Evolutionary conservation across 30 jellyfish, hydroid and myxozoan species (phyloP), one percentile per base, ranked within the genome.

Genomic region (Chrysaora quinquecirrha): DNA sequence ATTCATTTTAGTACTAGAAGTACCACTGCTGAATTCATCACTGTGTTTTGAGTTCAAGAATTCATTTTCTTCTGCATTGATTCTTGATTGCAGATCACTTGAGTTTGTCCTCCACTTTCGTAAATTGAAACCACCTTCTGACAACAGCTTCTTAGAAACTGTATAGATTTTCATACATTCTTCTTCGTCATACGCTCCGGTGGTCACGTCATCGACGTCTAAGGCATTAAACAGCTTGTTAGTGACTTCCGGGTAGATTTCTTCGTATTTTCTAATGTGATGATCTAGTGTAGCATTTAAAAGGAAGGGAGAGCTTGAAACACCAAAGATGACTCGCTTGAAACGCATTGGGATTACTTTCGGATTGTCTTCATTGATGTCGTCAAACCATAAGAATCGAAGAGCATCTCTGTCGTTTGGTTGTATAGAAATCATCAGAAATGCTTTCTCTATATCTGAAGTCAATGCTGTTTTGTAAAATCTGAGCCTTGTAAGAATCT

Each of bases 121-220:
- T 12, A 64, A 24, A 64, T 64, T 64, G n/a, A 64, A 64, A 6
- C 47, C 22, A 21, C 76, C 76, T 20, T 64, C 76, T 20, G 29
- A n/a, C 82, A 70, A 25, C 18, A 70, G 20, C 10, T 22, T 28
- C 24, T 34, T 70, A 2, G 82, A 34, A 7, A 33, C 67, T 25
- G 29, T 34, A 47, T 27, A 24, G 47, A 64, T 7, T 10, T 64
- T 24, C 47, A 12, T 14, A 3, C 47, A 4, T 19, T 64, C 76
- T 28, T 64, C 76, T 34, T 20, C 30, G 48, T 23, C 28, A 24
- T 64, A 64, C 24, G 47, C 9, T 2, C 76, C 76, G 2, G 76
- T 12, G 48, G 19, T 64, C 7, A 64, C 76, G 9, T 64, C 76
- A 28, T 64, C 76, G 6, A 24, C 38, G 19, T 64, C 22, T 28